A percentile compares a stretch with the other conserved stretches of the same genome.
Evolutionary conservation across 1,140 invertebrate species (phyloP).

Genomic region (Drosophila triauraria): DNA sequence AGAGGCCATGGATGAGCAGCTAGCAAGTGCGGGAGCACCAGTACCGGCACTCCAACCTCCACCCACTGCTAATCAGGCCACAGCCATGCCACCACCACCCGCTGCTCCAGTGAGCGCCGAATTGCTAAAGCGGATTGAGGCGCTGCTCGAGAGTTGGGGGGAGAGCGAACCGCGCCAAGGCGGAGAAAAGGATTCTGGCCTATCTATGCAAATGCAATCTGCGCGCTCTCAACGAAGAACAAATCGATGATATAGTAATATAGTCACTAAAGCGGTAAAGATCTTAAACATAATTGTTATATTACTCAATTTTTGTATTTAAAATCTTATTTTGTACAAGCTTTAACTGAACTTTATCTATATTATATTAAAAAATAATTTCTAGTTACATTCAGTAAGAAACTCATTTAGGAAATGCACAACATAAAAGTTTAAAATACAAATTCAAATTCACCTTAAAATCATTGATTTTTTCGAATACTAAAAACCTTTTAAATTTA

Average conservation of each 20-base stretch:
- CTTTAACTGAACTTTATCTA: neutral
- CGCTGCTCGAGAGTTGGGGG: conserved; percentile 66
- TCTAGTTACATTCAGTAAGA: neutral
- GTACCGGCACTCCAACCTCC: neutral
- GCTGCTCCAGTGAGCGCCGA: conserved; percentile 20
- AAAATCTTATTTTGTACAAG: neutral
- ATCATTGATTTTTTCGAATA: neutral
- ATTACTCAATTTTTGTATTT: conserved; percentile 1
- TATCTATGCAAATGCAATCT: conserved; percentile 78
- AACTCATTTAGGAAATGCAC: neutral
- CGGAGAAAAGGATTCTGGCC: conserved; percentile 69
- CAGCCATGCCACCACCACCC: neutral
- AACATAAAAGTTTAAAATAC: neutral
- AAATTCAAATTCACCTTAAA: neutral
- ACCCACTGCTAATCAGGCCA: conserved; percentile 6
- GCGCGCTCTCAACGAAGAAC: conserved; percentile 63
- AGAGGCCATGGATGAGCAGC: conserved; percentile 83
- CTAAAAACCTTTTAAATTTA: neutral
- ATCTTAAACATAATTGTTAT: conserved; percentile 1
- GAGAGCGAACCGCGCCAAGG: conserved; percentile 59
- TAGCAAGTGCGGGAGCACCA: conserved; percentile 5
- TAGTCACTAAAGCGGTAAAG: conserved; percentile 19
- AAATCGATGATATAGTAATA: conserved; percentile 74
- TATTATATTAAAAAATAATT: neutral
- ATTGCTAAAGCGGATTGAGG: conserved; percentile 66